phyloP scores from a whole-genome alignment of 2,797 vertebrate species.

The Loris lydekkerianus region DNA sequence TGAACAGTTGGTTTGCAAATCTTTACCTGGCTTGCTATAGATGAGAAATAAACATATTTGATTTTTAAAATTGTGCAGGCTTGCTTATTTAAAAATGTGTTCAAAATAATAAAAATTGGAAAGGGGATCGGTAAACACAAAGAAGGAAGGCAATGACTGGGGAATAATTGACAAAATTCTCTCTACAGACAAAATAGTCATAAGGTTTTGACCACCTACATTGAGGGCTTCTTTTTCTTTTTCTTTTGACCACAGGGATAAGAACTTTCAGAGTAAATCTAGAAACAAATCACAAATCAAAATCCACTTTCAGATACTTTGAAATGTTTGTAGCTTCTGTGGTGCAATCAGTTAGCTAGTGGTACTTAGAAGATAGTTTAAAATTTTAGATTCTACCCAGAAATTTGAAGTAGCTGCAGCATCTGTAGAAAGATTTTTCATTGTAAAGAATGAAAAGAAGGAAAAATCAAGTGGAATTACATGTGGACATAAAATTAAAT shows the following conservation, averaged over 20 bases:
- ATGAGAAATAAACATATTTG: slow-evolving; percentile 8
- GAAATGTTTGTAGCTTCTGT: neutral
- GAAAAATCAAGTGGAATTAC: slow-evolving; percentile 3
- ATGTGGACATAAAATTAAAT: slow-evolving; percentile 50
- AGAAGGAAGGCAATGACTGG: neutral
- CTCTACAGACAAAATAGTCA: slow-evolving; percentile 5
- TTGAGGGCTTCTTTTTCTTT: neutral
- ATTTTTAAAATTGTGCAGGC: neutral
- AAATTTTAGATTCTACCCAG: neutral
- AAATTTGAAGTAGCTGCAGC: slow-evolving; percentile 15
- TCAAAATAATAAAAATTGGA: slow-evolving; percentile 39
- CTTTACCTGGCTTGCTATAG: neutral
- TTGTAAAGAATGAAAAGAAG: slow-evolving; percentile 37
- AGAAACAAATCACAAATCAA: slow-evolving; percentile 35
- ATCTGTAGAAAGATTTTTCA: neutral
- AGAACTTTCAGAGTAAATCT: neutral
- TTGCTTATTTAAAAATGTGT: slow-evolving; percentile 48
- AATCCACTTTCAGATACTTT: neutral
- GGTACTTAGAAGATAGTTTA: neutral
- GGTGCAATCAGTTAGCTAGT: neutral
- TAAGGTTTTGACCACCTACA: neutral
- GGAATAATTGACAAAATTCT: neutral
- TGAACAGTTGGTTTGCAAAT: slow-evolving; percentile 20
- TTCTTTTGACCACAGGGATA: neutral
- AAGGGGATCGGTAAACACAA: neutral